phyloP scores from a whole-genome alignment of 2,797 vertebrate genomes.

The Hapalemur alaotrensis region DNA sequence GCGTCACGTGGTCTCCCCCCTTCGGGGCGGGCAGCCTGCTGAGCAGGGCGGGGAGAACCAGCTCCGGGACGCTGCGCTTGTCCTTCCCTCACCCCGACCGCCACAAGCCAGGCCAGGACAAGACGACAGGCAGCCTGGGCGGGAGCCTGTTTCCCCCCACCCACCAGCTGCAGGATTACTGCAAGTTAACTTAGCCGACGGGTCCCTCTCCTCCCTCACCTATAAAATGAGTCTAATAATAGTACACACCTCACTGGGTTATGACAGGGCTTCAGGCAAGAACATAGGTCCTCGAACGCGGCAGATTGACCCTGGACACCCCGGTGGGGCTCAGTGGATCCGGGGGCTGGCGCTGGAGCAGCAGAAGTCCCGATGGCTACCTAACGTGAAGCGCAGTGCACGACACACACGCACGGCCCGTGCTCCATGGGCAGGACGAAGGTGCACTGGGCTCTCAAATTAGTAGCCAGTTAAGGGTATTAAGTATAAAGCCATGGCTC shows the following conservation, averaged over 20 bases:
- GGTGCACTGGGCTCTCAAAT: background rate
- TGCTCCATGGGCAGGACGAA: background rate
- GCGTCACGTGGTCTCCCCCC: background rate
- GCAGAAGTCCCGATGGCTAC: background rate
- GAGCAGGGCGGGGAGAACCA: background rate
- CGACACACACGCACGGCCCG: background rate
- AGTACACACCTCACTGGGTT: background rate
- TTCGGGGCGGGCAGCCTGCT: background rate
- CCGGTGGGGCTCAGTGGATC: background rate
- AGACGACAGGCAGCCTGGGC: background rate
- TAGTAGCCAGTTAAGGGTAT: background rate
- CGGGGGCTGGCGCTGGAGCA: background rate
- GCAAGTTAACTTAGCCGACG: background rate
- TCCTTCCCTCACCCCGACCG: accelerated
- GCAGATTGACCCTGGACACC: background rate
- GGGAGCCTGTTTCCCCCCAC: background rate
- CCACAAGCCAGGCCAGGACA: background rate
- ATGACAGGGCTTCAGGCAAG: background rate
- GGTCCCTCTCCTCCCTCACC: background rate
- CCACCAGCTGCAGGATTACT: background rate
- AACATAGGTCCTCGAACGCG: background rate
- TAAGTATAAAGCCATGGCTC: background rate
- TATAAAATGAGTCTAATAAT: background rate
- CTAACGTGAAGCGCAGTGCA: background rate
- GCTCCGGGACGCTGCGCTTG: background rate